A percentile compares a stretch with the other conserved stretches of the same genome.
Conservation (phyloP, 1,140 invertebrate genomes). For the Drosophila bocqueti region DNA sequence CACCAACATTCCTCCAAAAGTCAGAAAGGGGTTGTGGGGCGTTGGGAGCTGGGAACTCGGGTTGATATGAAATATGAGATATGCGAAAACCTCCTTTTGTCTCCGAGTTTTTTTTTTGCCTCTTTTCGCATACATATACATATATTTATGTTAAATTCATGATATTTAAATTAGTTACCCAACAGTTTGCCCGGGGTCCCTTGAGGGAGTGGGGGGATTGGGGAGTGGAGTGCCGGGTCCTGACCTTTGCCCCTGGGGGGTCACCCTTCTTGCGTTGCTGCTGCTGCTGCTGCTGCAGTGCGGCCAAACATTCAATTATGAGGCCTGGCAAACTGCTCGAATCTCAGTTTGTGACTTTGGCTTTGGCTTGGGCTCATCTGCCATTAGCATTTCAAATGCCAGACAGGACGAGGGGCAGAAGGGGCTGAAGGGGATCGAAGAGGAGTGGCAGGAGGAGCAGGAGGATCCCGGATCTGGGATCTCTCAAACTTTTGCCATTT, state of each 20-base stretch:
- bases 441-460: not conserved
- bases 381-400: conserved; percentile 68
- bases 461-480: conserved; percentile 18
- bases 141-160: conserved; percentile 80
- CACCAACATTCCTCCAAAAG: conserved; percentile 35
- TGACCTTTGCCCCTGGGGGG: conserved; percentile 14
- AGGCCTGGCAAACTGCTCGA: conserved; percentile 25
- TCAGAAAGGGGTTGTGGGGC: conserved; percentile 3
- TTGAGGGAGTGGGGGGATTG: not conserved
- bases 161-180: conserved; percentile 80
- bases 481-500: conserved; percentile 70
- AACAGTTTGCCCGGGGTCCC: conserved; percentile 61
- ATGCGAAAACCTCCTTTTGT: conserved; percentile 17
- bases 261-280: not conserved
- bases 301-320: conserved; percentile 76
- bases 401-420: not conserved
- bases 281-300: conserved; percentile 45
- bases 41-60: conserved; percentile 10
- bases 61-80: conserved; percentile 57
- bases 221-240: not conserved
- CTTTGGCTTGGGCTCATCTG: conserved; percentile 34
- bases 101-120: conserved; percentile 1
- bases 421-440: not conserved
- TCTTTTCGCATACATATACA: not conserved
- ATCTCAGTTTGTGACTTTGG: conserved; percentile 15